Base-by-base conservation (phyloP, 2,888 invertebrate species). In the Osmoderma eremita region DNA sequence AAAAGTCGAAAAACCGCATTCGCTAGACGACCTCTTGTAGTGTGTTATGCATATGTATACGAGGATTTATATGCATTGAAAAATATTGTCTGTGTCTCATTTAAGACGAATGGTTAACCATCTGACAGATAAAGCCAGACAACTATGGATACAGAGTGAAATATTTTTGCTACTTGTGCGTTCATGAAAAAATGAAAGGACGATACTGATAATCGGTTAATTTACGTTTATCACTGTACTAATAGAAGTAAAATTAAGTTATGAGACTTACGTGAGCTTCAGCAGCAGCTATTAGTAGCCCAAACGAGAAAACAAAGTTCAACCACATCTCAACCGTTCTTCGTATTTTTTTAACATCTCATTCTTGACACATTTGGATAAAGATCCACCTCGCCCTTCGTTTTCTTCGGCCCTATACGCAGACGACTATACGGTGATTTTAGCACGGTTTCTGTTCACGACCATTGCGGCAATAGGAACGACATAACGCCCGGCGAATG, bases 291-390 rank as follows among this genome's bases (percentile, higher is more conserved):
- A 69, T 38, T 48, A 70, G 63, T 53, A 69, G 65, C 64, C 56
- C 56, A 10, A 70, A 56, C 38, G 65, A 41, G 45, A 68, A 67
- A 54, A 67, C 56, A 53, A 65, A 64, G 42, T 62, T 61, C 63
- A 67, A 65, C 69, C 70, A 67, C 67, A 70, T 70, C 66, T 69
- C 70, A 69, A 63, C 65, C 66, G 67, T 49, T 62, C 68, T 61
- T 64, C 54, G 51, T 39, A 63, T 65, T 61, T 61, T 30, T 61
- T 61, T 61, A 61, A 24, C 45, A 30, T 45, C 45, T 61, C 58
- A 61, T 61, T 61, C 41, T 61, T 48, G 30, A 61, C 65, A 64
- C 63, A 67, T 54, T 48, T 39, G 54, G 36, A 22, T 30, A 30
- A 56, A 56, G 41, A 45, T 42, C 58, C n/a, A n/a, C n/a, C 42